These are phyloP conservation scores for Eristalinus aeneus DNA, from an alignment of 2,888 invertebrate species.

Conservation along the genomic window DNA sequence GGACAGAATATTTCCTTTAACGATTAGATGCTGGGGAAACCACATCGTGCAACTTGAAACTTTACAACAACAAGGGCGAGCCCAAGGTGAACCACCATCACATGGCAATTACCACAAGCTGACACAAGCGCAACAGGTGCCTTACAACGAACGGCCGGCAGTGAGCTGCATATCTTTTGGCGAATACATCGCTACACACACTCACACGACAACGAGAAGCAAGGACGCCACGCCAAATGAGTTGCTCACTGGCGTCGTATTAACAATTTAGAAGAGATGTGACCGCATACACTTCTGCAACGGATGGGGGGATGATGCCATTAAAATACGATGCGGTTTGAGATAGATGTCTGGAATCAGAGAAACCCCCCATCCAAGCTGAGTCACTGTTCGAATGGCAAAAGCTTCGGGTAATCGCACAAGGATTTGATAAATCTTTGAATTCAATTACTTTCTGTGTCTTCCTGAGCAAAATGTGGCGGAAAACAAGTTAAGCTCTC, in stretches of 20 bases:
- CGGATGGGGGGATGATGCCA: background rate
- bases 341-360: background rate
- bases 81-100: conserved; percentile 6
- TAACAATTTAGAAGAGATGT: conserved; percentile 19
- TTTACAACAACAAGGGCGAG: background rate
- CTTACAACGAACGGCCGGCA: background rate
- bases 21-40: background rate
- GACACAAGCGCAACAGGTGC: conserved; percentile 13
- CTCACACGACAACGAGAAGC: background rate
- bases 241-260: conserved; percentile 18
- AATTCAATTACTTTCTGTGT: background rate
- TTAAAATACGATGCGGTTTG: background rate
- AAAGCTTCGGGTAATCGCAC: background rate
- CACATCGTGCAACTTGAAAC: background rate
- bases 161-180: background rate
- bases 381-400: background rate
- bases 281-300: conserved; percentile 17
- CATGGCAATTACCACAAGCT: conserved; percentile 15
- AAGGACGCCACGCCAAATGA: background rate
- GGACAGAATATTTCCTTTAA: background rate
- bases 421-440: background rate
- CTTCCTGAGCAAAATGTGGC: background rate
- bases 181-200: background rate
- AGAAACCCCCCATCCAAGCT: background rate
- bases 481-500: background rate